These are phyloP conservation scores for Pheosia gnoma DNA, from an alignment of 2,888 invertebrate genomes.

Conservation along the genomic window DNA sequence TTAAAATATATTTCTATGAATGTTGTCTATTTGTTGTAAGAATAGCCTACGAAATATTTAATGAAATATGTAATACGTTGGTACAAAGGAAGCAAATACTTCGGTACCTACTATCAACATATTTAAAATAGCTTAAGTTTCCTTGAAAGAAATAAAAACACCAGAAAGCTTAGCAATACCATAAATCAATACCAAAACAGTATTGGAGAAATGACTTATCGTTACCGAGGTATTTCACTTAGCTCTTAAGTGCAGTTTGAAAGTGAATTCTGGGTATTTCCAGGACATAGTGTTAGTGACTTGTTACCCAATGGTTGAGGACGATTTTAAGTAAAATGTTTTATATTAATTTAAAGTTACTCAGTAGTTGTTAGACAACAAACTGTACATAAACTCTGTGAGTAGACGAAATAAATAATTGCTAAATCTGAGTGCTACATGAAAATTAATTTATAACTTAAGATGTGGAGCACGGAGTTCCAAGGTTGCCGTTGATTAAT, in stretches of 20 bases:
- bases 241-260: background rate
- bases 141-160: slow-evolving; percentile 14
- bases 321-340: background rate
- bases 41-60: background rate
- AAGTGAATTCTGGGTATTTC: background rate
- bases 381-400: background rate
- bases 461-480: slow-evolving; percentile 57
- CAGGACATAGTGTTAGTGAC: background rate
- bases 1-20: background rate
- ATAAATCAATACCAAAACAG: background rate
- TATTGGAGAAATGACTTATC: background rate
- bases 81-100: too few relatives aligned
- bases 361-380: background rate
- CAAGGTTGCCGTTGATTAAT: slow-evolving; percentile 70
- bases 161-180: background rate
- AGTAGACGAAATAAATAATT: slow-evolving; percentile 31
- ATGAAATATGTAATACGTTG: background rate
- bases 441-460: slow-evolving; percentile 56
- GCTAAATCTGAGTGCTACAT: slow-evolving; percentile 46
- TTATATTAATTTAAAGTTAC: background rate
- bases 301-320: background rate
- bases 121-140: too few relatives aligned
- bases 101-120: too few relatives aligned
- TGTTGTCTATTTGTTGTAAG: background rate
- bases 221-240: background rate